Evolutionary conservation across 2,113 vertebrate genomes (phyloP).

Genomic region (Dicerorhinus sumatrensis): DNA sequence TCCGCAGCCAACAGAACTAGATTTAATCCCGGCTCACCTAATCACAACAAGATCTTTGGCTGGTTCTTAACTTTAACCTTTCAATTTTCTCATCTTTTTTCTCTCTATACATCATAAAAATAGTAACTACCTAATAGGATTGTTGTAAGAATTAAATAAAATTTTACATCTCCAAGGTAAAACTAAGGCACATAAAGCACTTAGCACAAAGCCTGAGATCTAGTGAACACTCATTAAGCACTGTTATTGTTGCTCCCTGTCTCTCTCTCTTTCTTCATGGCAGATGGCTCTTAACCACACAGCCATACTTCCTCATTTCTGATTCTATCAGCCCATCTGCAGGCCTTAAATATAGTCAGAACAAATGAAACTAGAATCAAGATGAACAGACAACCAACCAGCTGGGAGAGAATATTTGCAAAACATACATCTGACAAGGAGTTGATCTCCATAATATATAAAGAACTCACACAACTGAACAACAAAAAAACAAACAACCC

Average conservation of each 20-base stretch:
- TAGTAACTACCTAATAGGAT: not conserved
- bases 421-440: no score
- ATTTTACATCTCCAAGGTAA: not conserved
- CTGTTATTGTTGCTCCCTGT: not conserved
- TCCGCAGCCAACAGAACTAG: not conserved
- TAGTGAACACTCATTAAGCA: not conserved
- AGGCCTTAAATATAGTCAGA: not conserved
- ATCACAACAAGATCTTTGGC: not conserved
- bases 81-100: not conserved
- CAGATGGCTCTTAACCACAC: not conserved
- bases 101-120: not conserved
- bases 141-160: not conserved
- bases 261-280: not conserved
- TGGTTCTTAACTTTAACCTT: not conserved
- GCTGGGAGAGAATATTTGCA: no score
- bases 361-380: no score
- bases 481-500: no score
- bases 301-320: slow-evolving; percentile 10
- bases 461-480: no score
- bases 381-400: no score
- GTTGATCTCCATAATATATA: no score
- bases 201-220: not conserved
- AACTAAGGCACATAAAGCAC: not conserved
- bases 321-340: not conserved
- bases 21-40: not conserved